phyloP scores from a whole-genome alignment of 2,113 vertebrate species.

The Gobio gobio region DNA sequence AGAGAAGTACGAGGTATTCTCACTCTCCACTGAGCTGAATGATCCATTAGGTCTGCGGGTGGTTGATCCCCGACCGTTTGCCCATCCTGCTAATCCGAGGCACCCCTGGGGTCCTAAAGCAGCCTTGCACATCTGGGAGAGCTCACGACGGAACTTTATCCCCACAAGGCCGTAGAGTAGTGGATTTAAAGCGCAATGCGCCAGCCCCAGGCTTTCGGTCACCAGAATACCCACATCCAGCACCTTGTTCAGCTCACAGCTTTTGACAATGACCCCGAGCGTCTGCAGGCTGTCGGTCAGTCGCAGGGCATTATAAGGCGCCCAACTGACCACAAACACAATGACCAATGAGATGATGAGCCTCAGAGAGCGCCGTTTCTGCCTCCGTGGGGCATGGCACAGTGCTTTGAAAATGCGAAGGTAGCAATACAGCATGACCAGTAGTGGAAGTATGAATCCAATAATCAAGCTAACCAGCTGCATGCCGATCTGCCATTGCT shows the following conservation, averaged over 20 bases:
- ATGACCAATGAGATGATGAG: slow-evolving; percentile 73
- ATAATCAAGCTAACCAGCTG: slow-evolving; percentile 70
- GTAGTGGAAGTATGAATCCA: slow-evolving; percentile 78
- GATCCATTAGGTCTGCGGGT: slow-evolving; percentile 59
- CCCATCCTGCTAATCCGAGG: slow-evolving; percentile 58
- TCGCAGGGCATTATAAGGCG: slow-evolving; percentile 78
- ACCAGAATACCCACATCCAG: slow-evolving; percentile 75
- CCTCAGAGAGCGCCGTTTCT: slow-evolving; percentile 76
- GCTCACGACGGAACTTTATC: slow-evolving; percentile 79
- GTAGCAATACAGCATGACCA: slow-evolving; percentile 83
- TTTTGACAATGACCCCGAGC: slow-evolving; percentile 55
- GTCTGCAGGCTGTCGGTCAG: slow-evolving; percentile 72
- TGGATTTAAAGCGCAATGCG: slow-evolving; percentile 84
- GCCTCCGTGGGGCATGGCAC: slow-evolving; percentile 70
- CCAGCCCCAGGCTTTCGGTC: slow-evolving; percentile 76
- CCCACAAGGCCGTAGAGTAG: slow-evolving; percentile 83
- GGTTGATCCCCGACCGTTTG: slow-evolving; percentile 47
- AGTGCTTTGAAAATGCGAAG: slow-evolving; percentile 77
- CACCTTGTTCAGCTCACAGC: slow-evolving; percentile 65
- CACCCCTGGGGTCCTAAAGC: slow-evolving; percentile 60
- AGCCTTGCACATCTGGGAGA: slow-evolving; percentile 70
- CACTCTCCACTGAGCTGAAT: slow-evolving; percentile 73
- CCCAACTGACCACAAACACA: slow-evolving; percentile 81
- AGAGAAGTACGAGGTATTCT: slow-evolving; percentile 74
- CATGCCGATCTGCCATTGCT: slow-evolving; percentile 71